Percentiles rank a stretch among this genome's conserved stretches.
Conservation (phyloP, 1,140 invertebrate genomes). For the Pteromalus puparum region DNA sequence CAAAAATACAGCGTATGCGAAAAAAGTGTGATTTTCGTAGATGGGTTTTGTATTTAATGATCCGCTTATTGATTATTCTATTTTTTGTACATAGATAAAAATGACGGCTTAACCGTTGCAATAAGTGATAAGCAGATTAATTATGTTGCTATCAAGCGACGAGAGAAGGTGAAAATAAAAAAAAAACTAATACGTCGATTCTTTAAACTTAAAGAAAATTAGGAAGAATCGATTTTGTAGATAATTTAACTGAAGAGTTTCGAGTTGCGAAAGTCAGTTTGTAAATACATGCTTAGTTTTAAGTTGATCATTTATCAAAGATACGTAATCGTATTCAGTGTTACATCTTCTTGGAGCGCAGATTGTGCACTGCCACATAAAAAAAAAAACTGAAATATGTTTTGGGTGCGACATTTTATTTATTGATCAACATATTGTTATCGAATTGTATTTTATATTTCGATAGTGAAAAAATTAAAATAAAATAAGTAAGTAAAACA, state of each 20-base stretch:
- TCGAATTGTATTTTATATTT: conserved; percentile 54
- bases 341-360: conserved; percentile 19
- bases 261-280: conserved; percentile 43
- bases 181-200: conserved; percentile 29
- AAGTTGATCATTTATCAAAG: conserved; percentile 33
- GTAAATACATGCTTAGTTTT: conserved; percentile 40
- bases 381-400: conserved; percentile 41
- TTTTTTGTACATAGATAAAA: conserved; percentile 51
- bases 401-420: conserved; percentile 46
- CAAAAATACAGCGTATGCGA: neutral
- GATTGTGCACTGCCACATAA: neutral
- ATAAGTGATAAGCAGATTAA: conserved; percentile 49
- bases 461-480: conserved; percentile 46
- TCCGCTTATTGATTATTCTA: conserved; percentile 47
- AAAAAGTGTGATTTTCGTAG: conserved; percentile 38
- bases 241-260: conserved; percentile 43
- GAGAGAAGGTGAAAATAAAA: neutral
- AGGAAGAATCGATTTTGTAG: conserved; percentile 37
- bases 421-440: conserved; percentile 50
- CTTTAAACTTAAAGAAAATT: conserved; percentile 28
- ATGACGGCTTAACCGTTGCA: conserved; percentile 35
- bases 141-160: conserved; percentile 45
- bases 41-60: conserved; percentile 48
- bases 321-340: conserved; percentile 42
- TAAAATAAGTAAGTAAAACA: conserved; percentile 35